Evolutionary conservation across 2,113 vertebrate genomes (phyloP).

Genomic region (Delphinus delphis): DNA sequence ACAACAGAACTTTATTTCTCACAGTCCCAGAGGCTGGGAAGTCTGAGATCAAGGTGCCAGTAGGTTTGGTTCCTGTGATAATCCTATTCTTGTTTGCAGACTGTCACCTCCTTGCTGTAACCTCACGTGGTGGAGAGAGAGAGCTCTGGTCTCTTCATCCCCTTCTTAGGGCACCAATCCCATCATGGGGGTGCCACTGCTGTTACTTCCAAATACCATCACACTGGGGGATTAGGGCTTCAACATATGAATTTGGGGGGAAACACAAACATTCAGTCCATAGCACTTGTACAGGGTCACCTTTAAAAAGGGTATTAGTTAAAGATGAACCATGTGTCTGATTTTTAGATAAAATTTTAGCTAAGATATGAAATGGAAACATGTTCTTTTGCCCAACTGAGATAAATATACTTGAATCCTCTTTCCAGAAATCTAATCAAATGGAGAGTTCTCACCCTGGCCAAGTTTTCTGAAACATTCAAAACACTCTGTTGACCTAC

Average conservation of each 20-base stretch:
- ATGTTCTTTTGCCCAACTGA: not conserved
- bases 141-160: not conserved
- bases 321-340: not conserved
- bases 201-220: not conserved
- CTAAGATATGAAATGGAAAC: slow-evolving; percentile 39
- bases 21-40: not conserved
- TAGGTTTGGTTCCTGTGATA: not conserved
- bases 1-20: not conserved
- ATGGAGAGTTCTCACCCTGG: slow-evolving; percentile 19
- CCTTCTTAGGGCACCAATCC: not conserved
- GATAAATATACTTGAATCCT: not conserved
- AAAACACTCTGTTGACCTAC: slow-evolving; percentile 29
- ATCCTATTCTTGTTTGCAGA: not conserved
- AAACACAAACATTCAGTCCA: not conserved
- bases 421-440: slow-evolving; percentile 44
- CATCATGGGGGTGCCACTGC: not conserved
- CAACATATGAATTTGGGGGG: not conserved
- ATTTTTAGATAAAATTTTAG: slow-evolving; percentile 21
- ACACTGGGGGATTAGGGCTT: not conserved
- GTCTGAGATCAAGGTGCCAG: not conserved
- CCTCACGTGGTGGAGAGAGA: not conserved
- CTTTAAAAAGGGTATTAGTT: not conserved
- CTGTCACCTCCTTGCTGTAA: not conserved
- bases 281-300: not conserved
- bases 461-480: slow-evolving; percentile 38